Conservation (phyloP, 2,888 invertebrate species). For the Odontocerum albicorne region DNA sequence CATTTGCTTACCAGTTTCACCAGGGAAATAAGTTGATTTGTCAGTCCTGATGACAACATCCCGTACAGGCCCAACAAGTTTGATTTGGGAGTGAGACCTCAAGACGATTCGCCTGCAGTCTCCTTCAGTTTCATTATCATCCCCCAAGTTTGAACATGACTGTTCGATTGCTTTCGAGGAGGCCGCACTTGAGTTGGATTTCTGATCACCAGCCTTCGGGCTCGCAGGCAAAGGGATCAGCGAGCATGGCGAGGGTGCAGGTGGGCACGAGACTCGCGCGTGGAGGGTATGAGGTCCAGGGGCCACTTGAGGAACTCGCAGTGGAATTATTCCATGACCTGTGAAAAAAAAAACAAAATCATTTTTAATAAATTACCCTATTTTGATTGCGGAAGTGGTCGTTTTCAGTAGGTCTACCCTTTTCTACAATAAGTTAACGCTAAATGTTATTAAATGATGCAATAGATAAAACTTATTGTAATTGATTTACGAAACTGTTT, state of each 20-base stretch:
- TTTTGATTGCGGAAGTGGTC: too few species aligned
- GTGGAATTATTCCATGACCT: slow-evolving; percentile 66
- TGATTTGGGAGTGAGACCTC: slow-evolving; percentile 62
- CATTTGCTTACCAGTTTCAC: slow-evolving; percentile 66
- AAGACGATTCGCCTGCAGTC: slow-evolving; percentile 40
- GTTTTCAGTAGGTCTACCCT: too few species aligned
- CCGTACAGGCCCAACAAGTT: slow-evolving; percentile 63
- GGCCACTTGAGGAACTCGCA: slow-evolving; percentile 59
- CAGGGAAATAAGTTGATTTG: slow-evolving; percentile 63
- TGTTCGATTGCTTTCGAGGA: neutral
- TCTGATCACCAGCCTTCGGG: neutral
- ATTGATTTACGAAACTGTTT: too few species aligned
- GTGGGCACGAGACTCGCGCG: slow-evolving; percentile 50
- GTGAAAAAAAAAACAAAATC: slow-evolving; percentile 42
- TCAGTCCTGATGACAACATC: slow-evolving; percentile 67
- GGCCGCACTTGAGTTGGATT: neutral
- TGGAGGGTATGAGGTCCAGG: slow-evolving; percentile 62
- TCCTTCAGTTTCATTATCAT: slow-evolving; percentile 34
- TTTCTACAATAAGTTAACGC: too few species aligned
- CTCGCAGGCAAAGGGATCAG: neutral
- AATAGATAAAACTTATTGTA: too few species aligned
- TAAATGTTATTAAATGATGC: too few species aligned
- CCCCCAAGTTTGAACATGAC: slow-evolving; percentile 57
- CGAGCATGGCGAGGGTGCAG: slow-evolving; percentile 6
- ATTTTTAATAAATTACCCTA: too few species aligned